Percentiles rank a stretch among this genome's conserved stretches.
These are phyloP conservation scores for Gymnoscopelus braueri DNA, from an alignment of 2,797 vertebrate species.

Conservation along the genomic window DNA sequence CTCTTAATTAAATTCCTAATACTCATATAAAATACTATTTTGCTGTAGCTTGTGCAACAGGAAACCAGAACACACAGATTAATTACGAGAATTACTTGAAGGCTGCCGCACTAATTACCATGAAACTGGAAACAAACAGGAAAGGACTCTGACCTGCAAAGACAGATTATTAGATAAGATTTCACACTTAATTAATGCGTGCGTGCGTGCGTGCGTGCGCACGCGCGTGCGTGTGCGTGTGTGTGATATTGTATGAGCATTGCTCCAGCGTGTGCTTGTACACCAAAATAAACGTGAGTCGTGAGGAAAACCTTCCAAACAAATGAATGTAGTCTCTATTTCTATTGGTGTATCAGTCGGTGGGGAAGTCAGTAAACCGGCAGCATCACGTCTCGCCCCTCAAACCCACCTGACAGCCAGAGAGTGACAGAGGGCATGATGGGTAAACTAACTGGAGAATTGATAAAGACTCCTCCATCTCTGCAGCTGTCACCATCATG, in stretches of 20 bases:
- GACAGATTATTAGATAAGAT: conserved; percentile 14
- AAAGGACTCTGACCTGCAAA: conserved; percentile 24
- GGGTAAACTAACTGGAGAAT: conserved; percentile 5
- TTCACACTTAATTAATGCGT: not conserved
- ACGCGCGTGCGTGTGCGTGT: not conserved
- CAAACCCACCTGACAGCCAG: conserved; percentile 35
- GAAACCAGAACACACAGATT: not conserved
- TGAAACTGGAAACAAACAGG: conserved; percentile 12
- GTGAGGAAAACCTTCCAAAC: conserved; percentile 5
- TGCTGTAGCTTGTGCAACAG: conserved; percentile 4
- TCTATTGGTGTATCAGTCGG: not conserved
- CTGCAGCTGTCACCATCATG: not conserved
- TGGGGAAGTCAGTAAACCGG: not conserved
- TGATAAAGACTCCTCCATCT: conserved; percentile 7
- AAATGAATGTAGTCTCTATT: not conserved
- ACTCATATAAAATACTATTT: not conserved
- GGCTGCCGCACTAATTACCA: conserved; percentile 20
- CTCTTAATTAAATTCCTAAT: not conserved
- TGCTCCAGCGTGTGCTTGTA: too few relatives aligned
- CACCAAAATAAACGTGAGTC: not conserved
- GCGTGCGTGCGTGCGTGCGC: not conserved
- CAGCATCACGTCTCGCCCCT: not conserved
- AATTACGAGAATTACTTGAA: conserved; percentile 13
- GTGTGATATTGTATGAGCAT: not conserved
- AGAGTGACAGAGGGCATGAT: conserved; percentile 29